Conservation (phyloP, 2,888 invertebrate species). For the Mythimna impura region DNA sequence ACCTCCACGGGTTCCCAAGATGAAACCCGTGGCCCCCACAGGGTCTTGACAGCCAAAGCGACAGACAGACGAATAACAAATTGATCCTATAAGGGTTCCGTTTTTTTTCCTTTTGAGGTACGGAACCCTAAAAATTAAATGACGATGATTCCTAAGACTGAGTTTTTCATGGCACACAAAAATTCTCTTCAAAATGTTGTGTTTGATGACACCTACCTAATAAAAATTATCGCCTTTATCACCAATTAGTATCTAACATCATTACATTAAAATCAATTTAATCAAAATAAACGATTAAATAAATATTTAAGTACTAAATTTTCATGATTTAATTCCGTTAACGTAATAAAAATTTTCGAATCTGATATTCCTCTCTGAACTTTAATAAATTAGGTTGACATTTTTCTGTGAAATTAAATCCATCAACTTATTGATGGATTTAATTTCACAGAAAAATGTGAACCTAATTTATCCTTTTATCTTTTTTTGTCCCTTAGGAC, state of each 20-base stretch:
- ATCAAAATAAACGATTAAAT: conserved; percentile 14
- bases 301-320: not conserved
- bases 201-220: not conserved
- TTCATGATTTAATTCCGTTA: conserved; percentile 5
- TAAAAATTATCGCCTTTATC: not conserved
- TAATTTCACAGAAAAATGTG: too few species aligned
- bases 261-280: not conserved
- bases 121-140: too few species aligned
- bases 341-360: conserved; percentile 21
- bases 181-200: too few species aligned
- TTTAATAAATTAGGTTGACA: conserved; percentile 6
- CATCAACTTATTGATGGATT: not conserved
- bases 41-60: too few species aligned
- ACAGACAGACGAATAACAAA: too few species aligned
- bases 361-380: conserved; percentile 8
- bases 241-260: not conserved
- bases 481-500: not conserved
- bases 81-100: too few species aligned
- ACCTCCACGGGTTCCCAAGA: too few species aligned
- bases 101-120: too few species aligned
- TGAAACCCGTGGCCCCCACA: too few species aligned
- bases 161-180: too few species aligned
- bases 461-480: too few species aligned
- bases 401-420: conserved; percentile 27
- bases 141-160: too few species aligned